Base-by-base conservation (phyloP, 2,797 vertebrate genomes). In the Australoheros facetus region DNA sequence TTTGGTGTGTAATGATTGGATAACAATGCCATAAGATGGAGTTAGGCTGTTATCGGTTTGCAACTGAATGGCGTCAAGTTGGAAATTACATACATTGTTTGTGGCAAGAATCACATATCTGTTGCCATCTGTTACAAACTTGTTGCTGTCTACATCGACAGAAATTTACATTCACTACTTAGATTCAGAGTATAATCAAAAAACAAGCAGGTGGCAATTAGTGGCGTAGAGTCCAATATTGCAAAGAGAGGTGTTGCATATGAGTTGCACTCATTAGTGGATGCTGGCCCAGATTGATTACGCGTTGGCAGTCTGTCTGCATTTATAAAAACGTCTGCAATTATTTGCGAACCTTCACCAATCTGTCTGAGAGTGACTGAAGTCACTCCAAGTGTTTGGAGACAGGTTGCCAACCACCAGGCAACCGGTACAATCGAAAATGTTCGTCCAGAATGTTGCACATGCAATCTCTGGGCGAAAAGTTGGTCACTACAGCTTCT, bases 1-100 rank as follows among this genome's bases (percentile, higher is more conserved):
- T 28, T 66, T 28, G 0, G 5, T 28, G 62, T 2, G 1, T 48
- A 28, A 66, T 28, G 16, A 48, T 66, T 9, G 1, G 9, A 28
- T 48, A 16, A 48, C 48, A 66, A 48, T 14, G 62, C 9, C 2
- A 66, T 28, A 66, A 1, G 2, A 66, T 28, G 4, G 60, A 64
- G 11, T 48, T 8, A 2, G 39, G 23, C 9, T 48, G 39, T 16
- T 66, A 28, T 45, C 5, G 23, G 60, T 45, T 45, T 66, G 39
- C 16, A 66, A 9, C 9, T 48, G 39, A 0, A 10, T 66, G 39
- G 39, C 4, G 4, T 66, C 14, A 28, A 48, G 39, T 48, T 66
- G 62, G 17, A 17, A 66, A 66, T 66, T 17, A 32, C 30, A 32
- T 32, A 9, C 34, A 34, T 8, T 34, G 2, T 37, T 32, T 32